Evolutionary conservation across 1,140 invertebrate genomes (phyloP).

Genomic region (Homalodisca vitripennis): DNA sequence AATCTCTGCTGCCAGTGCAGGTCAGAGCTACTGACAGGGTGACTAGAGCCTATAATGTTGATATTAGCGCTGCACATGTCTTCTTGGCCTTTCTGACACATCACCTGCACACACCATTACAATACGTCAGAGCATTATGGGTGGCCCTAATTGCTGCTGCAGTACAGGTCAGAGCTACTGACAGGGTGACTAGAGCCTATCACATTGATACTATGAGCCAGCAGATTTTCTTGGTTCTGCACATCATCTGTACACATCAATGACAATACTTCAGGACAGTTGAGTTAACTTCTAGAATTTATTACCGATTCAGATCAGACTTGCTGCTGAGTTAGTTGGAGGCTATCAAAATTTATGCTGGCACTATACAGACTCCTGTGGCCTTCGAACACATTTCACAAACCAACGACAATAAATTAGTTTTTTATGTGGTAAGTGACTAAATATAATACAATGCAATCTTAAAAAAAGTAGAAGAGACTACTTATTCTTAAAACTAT

Average conservation of each 20-base stretch:
- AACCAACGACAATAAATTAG: no score
- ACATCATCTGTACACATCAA: constrained; percentile 33
- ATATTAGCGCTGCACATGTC: constrained; percentile 76
- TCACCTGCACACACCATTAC: no score
- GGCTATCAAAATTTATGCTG: no score
- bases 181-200: constrained; percentile 60
- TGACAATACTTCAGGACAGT: no score
- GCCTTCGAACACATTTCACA: no score
- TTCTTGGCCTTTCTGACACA: constrained; percentile 66
- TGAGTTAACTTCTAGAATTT: constrained; percentile 89
- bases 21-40: constrained; percentile 68
- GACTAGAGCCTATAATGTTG: constrained; percentile 61
- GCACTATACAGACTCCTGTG: no score
- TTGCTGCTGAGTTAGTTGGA: constrained; percentile 61
- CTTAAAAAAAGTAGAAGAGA: no score
- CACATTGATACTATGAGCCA: constrained; percentile 72
- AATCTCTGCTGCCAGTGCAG: constrained; percentile 93
- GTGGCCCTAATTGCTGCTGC: constrained; percentile 93
- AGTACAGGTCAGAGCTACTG: constrained; percentile 75
- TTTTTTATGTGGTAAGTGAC: no score
- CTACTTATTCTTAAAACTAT: no score
- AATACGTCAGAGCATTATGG: constrained; percentile 93
- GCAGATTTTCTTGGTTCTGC: constrained; percentile 78
- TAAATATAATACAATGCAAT: no score
- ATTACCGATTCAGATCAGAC: constrained; percentile 86